These are phyloP conservation scores for Chrysolina oricalcia DNA, from an alignment of 2,888 invertebrate genomes.

Conservation along the genomic window DNA sequence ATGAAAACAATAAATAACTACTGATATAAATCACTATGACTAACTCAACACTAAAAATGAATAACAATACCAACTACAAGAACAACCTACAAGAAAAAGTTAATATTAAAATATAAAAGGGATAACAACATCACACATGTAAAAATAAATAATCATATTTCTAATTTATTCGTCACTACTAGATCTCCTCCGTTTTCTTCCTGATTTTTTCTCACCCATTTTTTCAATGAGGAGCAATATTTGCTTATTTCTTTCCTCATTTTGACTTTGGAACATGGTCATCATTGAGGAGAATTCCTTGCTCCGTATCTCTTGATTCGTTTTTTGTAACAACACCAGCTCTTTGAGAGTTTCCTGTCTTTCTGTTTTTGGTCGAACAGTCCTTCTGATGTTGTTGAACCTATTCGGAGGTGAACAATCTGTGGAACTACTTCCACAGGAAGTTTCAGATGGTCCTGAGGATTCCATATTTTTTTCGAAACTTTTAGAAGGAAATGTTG, in stretches of 20 bases:
- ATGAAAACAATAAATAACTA: no score
- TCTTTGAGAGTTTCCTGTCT: conserved; percentile 30
- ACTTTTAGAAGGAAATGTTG: background rate
- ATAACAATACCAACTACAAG: background rate
- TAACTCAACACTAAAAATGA: no score
- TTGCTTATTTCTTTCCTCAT: conserved; percentile 27
- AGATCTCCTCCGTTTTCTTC: background rate
- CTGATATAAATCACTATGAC: no score
- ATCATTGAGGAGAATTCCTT: conserved; percentile 31
- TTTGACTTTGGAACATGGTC: conserved; percentile 11
- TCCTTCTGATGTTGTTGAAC: background rate
- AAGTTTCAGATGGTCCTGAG: background rate
- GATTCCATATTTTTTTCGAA: conserved; percentile 1
- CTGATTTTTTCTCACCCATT: conserved; percentile 17
- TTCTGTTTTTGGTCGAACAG: conserved; percentile 5
- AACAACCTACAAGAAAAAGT: no score
- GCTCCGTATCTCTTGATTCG: conserved; percentile 22
- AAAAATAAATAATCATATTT: no score
- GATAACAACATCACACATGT: background rate
- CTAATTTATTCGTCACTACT: conserved; percentile 9
- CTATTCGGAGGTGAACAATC: conserved; percentile 18
- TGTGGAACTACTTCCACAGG: background rate
- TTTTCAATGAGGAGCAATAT: conserved; percentile 23
- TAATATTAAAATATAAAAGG: no score
- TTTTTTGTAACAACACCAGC: conserved; percentile 29